Conservation (phyloP, 2,797 vertebrate species). For the Lepus oiostolus region DNA sequence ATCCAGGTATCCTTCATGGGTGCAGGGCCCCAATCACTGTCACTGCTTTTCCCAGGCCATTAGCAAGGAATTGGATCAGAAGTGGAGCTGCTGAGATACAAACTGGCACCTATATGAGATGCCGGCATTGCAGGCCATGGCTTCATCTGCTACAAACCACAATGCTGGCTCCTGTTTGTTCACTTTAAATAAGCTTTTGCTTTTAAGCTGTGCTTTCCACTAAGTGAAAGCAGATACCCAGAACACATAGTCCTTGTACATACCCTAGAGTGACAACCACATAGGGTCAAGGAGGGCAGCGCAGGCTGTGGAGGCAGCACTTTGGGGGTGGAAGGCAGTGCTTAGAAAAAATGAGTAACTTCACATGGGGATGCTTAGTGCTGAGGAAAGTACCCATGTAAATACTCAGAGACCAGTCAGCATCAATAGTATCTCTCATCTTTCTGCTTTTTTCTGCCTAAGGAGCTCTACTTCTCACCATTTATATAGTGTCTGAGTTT, state of each 20-base stretch:
- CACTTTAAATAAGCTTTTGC: slow-evolving; percentile 15
- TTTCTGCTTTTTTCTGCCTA: background rate
- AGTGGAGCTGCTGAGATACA: too few species aligned
- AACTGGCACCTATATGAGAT: too few species aligned
- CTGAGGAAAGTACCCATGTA: background rate
- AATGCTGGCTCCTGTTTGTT: background rate
- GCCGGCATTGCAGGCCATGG: too few species aligned
- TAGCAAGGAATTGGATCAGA: too few species aligned
- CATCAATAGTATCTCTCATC: background rate
- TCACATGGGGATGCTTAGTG: background rate
- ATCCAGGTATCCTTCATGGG: too few species aligned
- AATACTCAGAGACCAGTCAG: background rate
- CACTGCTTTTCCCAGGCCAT: too few species aligned
- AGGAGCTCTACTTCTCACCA: background rate
- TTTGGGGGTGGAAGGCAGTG: background rate
- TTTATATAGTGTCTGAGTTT: background rate
- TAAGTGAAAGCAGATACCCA: slow-evolving; percentile 41
- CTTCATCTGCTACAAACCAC: too few species aligned
- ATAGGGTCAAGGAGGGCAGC: background rate
- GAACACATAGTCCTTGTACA: background rate
- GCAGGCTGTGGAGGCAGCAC: background rate
- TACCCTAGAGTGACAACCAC: background rate
- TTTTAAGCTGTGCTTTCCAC: background rate
- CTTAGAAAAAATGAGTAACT: background rate
- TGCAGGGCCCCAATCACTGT: too few species aligned